These are phyloP conservation scores for Archaeoteleia sp. DNA, from an alignment of 2,888 invertebrate species.

Conservation along the genomic window DNA sequence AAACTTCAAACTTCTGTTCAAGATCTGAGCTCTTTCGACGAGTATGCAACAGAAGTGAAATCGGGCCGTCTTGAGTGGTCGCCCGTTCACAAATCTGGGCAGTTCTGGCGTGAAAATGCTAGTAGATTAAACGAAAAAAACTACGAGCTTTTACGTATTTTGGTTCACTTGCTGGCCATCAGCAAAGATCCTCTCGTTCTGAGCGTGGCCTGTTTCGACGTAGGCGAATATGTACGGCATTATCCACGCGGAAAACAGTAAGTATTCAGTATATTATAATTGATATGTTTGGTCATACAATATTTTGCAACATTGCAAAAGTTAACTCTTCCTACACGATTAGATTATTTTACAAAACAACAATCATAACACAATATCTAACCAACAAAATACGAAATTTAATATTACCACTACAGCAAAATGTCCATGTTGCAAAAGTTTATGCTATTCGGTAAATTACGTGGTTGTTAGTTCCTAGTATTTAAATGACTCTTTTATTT, in stretches of 20 bases:
- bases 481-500: too few species aligned
- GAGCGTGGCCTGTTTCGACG: slow-evolving; percentile 98
- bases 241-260: slow-evolving; percentile 99
- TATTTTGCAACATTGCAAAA: too few species aligned
- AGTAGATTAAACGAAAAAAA: slow-evolving; percentile 97
- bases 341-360: too few species aligned
- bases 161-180: slow-evolving; percentile 94
- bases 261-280: too few species aligned
- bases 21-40: slow-evolving; percentile 98
- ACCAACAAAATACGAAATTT: too few species aligned
- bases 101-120: slow-evolving; percentile 99
- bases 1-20: slow-evolving; percentile 95
- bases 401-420: too few species aligned
- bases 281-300: too few species aligned
- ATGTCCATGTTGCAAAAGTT: too few species aligned
- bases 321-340: too few species aligned
- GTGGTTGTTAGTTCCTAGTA: too few species aligned
- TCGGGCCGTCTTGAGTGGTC: slow-evolving; percentile 98
- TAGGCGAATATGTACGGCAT: slow-evolving; percentile 99
- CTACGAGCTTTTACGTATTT: slow-evolving; percentile 95
- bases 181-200: slow-evolving; percentile 95
- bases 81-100: slow-evolving; percentile 98
- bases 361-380: too few species aligned
- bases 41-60: slow-evolving; percentile 97
- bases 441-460: too few species aligned